Evolutionary conservation across 1,140 invertebrate species (phyloP), one percentile per base, ranked within the genome.

Genomic region (honey bee (Apis mellifera)): DNA sequence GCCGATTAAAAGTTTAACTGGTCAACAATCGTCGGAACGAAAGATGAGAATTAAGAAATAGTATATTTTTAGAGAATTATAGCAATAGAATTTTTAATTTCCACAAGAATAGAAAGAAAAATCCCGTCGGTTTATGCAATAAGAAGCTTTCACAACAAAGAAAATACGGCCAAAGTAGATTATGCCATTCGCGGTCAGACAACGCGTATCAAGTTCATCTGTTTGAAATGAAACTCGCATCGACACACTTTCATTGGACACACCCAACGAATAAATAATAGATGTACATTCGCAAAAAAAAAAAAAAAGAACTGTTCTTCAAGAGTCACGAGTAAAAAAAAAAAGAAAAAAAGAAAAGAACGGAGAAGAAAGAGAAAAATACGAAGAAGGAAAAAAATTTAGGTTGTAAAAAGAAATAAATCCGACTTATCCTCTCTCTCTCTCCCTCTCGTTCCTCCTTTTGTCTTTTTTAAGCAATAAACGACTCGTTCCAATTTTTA

Each of bases 91-190:
- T 32, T 17, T 1, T 21, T 13, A n/a, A 68, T 12, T 15, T 8
- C n/a, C 11, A 8, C 11, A 32, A 32, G 3, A n/a, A 48, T n/a
- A 0, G 2, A 11, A 15, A 5, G 23, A 17, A 73, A 32, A 32
- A 52, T 4, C n/a, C n/a, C n/a, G n/a, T 4, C 19, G 9, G 8
- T 17, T 23, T 7, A 21, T 19, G 59, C 50, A 52, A 54, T 70
- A 32, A 23, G 17, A n/a, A 17, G 32, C 8, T 21, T 15, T 17
- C 17, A 9, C 19, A 32, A 21, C 13, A 21, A 62, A 62, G 26
- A 71, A 32, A 32, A 73, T 48, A 73, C 78, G 9, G 1, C 19
- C 26, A 65, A 80, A 73, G 59, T 79, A 64, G 69, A 80, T 80
- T 73, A 64, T 26, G 48, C 26, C 57, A n/a, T 48, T 52, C 57